phyloP scores from a whole-genome alignment of 2,113 vertebrate species.

The Oxyruncus cristatus region DNA sequence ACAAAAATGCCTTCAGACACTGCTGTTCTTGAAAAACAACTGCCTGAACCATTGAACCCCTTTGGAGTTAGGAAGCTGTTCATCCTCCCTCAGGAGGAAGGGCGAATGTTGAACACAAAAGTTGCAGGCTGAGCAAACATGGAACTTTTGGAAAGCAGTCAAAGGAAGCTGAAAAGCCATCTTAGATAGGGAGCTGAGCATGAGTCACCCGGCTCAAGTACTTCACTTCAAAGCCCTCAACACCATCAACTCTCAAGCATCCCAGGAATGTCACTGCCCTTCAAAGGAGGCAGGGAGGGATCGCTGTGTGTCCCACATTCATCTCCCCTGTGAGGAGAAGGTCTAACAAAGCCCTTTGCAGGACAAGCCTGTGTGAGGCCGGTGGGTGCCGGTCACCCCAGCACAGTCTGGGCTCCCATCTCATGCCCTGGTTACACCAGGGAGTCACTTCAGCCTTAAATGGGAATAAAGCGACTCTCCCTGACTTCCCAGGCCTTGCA shows the following conservation, averaged over 20 bases:
- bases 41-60: neutral
- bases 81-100: neutral
- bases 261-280: conserved; percentile 31
- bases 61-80: neutral
- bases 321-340: neutral
- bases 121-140: conserved; percentile 31
- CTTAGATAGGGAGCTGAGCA: conserved; percentile 31
- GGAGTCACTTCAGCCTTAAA: neutral
- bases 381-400: neutral
- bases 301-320: neutral
- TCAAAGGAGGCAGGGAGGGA: conserved; percentile 1
- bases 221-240: conserved; percentile 61
- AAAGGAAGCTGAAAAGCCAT: conserved; percentile 39
- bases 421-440: neutral
- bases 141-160: neutral
- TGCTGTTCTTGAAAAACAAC: neutral
- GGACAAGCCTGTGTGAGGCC: neutral
- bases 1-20: neutral
- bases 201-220: conserved; percentile 52
- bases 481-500: neutral
- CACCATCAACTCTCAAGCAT: conserved; percentile 21
- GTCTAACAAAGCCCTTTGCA: neutral
- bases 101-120: neutral
- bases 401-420: neutral
- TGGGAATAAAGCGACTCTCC: neutral